Conservation (phyloP, 2,113 vertebrate genomes). For the Bettongia penicillata region DNA sequence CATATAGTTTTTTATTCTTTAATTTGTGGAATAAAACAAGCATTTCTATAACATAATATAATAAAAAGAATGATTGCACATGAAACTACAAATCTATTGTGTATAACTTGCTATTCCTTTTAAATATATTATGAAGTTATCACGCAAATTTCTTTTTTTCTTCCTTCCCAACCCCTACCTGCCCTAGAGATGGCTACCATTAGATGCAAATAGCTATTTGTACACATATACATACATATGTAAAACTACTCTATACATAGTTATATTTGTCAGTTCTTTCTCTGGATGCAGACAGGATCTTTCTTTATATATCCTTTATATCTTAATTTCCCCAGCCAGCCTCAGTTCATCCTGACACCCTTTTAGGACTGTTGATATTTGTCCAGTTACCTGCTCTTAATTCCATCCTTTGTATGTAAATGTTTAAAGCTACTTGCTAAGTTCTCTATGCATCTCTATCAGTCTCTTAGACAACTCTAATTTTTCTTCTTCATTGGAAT, state of each 20-base stretch:
- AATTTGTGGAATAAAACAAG: background rate
- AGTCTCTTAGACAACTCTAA: background rate
- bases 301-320: too few species aligned
- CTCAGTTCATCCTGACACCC: background rate
- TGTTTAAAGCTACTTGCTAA: background rate
- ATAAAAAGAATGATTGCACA: background rate
- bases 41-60: background rate
- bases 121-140: background rate
- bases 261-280: too few species aligned
- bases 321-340: background rate
- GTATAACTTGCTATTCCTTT: background rate
- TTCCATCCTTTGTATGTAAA: background rate
- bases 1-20: background rate
- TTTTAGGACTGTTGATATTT: background rate
- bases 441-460: background rate
- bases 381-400: background rate
- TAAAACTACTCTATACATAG: too few species aligned
- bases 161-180: background rate
- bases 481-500: background rate
- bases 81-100: background rate
- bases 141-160: background rate
- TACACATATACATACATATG: too few species aligned
- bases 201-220: background rate
- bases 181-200: background rate
- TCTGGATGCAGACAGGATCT: too few species aligned